Conservation (phyloP, 2,797 vertebrate species). For the Diplodus puntazzo region DNA sequence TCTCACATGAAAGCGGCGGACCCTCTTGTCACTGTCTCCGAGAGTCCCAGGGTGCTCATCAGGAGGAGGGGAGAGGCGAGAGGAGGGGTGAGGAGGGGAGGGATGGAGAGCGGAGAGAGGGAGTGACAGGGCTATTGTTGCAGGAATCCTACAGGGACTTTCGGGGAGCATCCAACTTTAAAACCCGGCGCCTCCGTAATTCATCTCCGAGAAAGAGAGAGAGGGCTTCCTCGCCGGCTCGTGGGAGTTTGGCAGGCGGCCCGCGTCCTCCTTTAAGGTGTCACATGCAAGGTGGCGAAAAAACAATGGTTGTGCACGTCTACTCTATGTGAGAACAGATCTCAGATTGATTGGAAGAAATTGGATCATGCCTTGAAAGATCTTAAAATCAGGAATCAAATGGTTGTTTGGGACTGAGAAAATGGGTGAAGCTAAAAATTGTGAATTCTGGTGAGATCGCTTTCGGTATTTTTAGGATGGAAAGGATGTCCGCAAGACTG, state of each 20-base stretch:
- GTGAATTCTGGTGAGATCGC: too few relatives aligned
- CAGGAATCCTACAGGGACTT: conserved; percentile 66
- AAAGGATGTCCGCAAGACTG: background rate
- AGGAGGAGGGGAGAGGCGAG: conserved; percentile 55
- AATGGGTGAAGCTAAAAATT: background rate
- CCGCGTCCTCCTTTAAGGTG: conserved; percentile 36
- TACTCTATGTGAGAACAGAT: conserved; percentile 6
- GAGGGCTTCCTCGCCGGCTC: conserved; percentile 17
- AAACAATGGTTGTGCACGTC: conserved; percentile 22
- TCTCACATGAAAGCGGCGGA: conserved; percentile 66
- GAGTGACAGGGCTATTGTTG: conserved; percentile 68
- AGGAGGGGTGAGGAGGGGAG: conserved; percentile 27
- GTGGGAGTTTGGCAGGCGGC: conserved; percentile 52
- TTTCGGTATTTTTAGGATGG: background rate
- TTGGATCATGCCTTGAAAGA: background rate
- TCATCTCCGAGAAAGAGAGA: conserved; percentile 53
- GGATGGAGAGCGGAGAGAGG: conserved; percentile 13
- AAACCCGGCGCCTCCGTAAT: conserved; percentile 60
- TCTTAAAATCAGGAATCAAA: background rate
- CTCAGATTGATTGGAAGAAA: background rate
- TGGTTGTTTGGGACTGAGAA: background rate
- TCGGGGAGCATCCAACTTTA: conserved; percentile 62
- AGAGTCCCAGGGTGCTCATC: conserved; percentile 73
- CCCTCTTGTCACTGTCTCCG: conserved; percentile 59
- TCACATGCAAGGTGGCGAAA: conserved; percentile 20